Conservation (phyloP, 2,797 vertebrate species). For the Coendou prehensilis region DNA sequence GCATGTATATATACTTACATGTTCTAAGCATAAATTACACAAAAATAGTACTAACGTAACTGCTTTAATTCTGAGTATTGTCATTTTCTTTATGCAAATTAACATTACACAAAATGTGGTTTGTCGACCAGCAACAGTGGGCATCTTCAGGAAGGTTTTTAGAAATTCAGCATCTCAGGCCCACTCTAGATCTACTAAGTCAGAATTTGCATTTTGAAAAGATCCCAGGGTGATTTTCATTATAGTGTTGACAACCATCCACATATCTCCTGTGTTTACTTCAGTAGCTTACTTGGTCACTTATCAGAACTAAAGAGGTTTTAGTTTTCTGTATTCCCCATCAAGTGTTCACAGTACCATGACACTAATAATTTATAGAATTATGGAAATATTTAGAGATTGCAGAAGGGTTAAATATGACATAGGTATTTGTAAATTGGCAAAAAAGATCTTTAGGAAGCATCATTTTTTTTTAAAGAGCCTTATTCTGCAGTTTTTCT, state of each 20-base stretch:
- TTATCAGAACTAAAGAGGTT: neutral
- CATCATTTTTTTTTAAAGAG: neutral
- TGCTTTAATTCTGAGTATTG: neutral
- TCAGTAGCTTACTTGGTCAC: neutral
- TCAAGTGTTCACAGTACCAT: neutral
- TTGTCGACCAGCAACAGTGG: neutral
- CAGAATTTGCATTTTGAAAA: neutral
- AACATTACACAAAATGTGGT: neutral
- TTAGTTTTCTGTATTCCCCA: neutral
- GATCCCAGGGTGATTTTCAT: neutral
- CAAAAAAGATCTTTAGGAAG: neutral
- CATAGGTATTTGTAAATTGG: neutral
- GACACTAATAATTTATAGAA: constrained; percentile 28
- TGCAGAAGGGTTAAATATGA: neutral
- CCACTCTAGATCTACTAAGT: neutral
- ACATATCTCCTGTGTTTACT: neutral
- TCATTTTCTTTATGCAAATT: neutral
- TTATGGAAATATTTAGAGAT: constrained; percentile 29
- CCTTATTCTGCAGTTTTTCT: neutral
- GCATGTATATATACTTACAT: neutral
- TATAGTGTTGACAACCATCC: neutral
- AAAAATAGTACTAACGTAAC: neutral
- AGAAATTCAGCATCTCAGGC: neutral
- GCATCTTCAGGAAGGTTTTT: neutral
- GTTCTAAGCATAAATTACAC: constrained; percentile 9